Percentiles rank a stretch among this genome's conserved stretches.
These are phyloP conservation scores for Danionella cerebrum DNA, from an alignment of 2,113 vertebrate species.

Conservation along the genomic window DNA sequence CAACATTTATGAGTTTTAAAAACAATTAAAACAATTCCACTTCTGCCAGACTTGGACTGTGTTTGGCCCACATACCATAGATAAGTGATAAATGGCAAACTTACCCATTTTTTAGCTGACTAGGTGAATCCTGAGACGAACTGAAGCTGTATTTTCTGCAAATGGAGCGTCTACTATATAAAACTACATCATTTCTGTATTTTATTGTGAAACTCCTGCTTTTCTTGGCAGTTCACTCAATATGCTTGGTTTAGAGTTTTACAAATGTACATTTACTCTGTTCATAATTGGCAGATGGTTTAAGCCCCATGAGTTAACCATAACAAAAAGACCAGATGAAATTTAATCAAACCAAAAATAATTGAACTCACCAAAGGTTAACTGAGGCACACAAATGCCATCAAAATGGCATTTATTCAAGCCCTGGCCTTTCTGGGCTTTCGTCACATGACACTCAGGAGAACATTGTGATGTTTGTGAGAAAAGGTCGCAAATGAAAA, in stretches of 20 bases:
- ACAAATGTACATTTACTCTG: neutral
- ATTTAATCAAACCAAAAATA: constrained; percentile 26
- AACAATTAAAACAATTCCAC: too few species aligned
- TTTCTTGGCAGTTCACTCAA: too few species aligned
- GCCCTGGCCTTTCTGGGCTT: constrained; percentile 30
- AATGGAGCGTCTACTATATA: too few species aligned
- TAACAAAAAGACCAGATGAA: neutral
- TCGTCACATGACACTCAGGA: constrained; percentile 25
- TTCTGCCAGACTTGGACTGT: too few species aligned
- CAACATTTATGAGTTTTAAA: too few species aligned
- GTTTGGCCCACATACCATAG: too few species aligned
- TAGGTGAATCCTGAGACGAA: too few species aligned
- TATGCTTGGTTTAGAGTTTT: neutral
- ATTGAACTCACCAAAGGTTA: constrained; percentile 28
- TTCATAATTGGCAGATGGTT: neutral
- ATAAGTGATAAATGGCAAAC: too few species aligned
- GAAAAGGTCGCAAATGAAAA: constrained; percentile 5
- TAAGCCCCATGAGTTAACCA: neutral
- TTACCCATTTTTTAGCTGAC: too few species aligned
- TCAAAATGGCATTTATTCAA: constrained; percentile 38
- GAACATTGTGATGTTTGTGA: constrained; percentile 29
- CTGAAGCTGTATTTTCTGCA: too few species aligned
- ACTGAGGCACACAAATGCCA: constrained; percentile 30
- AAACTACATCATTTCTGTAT: too few species aligned
- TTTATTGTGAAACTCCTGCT: too few species aligned